Evolutionary conservation across 1,140 invertebrate genomes (phyloP), one percentile per base, ranked within the genome.

Genomic region (Drosophila sp.): DNA sequence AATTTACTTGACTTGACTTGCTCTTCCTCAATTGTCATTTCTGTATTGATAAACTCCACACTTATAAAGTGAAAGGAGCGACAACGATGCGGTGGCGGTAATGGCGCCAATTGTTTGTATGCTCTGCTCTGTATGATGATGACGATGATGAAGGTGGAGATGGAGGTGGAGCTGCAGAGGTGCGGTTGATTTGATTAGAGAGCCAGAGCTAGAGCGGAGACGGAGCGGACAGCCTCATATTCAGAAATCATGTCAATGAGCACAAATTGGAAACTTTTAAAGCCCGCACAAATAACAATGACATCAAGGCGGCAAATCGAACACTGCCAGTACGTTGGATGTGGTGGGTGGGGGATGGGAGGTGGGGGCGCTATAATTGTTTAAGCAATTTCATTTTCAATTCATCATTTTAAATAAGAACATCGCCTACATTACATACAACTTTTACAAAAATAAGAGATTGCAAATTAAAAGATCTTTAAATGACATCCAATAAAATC

Each of bases 1-100:
- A 83, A 86, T 83, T 83, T 50, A 50, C 44, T 50, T 23, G 44
- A 23, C 6, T 47, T 11, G 44, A 79, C 66, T 77, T 72, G 79
- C 81, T 86, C 81, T 86, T 85, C 70, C 82, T 78, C 81, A 86
- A 83, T 87, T 87, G 84, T 73, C 83, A 76, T 70, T 83, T 82
- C 3, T 50, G 23, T 50, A 17, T 35, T 58, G 79, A 87, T 82
- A 72, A 76, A 86, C 81, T 67, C 44, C 35, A 78, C 35, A 78
- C 70, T 72, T 78, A 72, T 80, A 87, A 87, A 87, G 84, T 87
- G 84, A 87, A 87, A 87, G 84, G 84, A 87, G 80, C 61, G 60
- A 23, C 78, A 32, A 30, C 35, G 38, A 57, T 44, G 75, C 75
- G 60, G 54, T 72, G 38, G 29, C 32, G 11, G 40, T 50, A 60